These are phyloP conservation scores for Actinostola sp. DNA, from an alignment of 92 coral and sea anemone genomes.

Conservation along the genomic window DNA sequence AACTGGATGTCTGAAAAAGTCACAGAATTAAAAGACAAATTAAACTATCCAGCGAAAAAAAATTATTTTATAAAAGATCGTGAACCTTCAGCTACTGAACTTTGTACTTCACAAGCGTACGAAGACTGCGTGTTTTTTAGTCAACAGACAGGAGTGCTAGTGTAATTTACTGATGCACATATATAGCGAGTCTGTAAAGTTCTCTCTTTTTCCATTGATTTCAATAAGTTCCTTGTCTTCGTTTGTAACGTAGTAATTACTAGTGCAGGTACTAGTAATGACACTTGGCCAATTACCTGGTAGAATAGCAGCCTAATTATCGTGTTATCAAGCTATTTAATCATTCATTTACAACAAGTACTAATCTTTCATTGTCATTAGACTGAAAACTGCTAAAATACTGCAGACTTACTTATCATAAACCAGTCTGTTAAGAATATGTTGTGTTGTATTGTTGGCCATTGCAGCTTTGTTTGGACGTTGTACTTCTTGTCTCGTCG, in stretches of 20 bases:
- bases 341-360: neutral
- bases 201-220: no score
- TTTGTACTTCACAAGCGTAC: no score
- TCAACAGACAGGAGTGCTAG: no score
- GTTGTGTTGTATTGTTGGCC: conserved; percentile 62
- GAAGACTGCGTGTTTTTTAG: no score
- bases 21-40: neutral
- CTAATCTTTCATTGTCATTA: no score
- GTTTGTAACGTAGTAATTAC: no score
- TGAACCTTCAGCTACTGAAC: no score
- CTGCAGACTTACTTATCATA: conserved; percentile 73
- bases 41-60: neutral
- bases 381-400: neutral
- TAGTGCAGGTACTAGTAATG: neutral
- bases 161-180: no score
- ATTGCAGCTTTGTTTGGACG: conserved; percentile 1
- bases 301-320: neutral
- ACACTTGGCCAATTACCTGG: neutral
- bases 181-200: no score
- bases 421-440: conserved; percentile 68
- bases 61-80: neutral
- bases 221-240: no score
- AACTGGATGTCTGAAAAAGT: conserved; percentile 79
- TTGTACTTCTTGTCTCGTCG: neutral
- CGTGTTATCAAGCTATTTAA: conserved; percentile 8